Percentiles rank a stretch among this genome's conserved stretches.
phyloP scores from a whole-genome alignment of 2,888 invertebrate species.

The Sinohyriopsis cumingii region DNA sequence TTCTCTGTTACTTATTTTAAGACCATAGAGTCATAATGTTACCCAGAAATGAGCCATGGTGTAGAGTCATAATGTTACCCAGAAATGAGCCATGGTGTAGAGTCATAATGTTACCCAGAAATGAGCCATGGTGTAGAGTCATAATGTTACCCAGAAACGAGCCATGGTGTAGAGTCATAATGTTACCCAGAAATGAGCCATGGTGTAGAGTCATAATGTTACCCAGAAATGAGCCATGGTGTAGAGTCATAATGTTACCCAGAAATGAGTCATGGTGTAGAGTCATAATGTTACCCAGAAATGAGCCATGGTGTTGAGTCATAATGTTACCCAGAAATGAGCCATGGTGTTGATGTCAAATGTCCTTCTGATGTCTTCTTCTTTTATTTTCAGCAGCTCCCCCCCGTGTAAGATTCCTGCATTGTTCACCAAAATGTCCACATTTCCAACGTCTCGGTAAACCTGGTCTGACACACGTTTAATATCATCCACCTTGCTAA shows the following conservation, averaged over 20 bases:
- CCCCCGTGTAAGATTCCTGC: constrained; percentile 61
- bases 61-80: constrained; percentile 50
- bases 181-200: constrained; percentile 62
- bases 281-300: constrained; percentile 52
- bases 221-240: constrained; percentile 63
- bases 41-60: constrained; percentile 63
- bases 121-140: constrained; percentile 52
- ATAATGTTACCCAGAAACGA: constrained; percentile 56
- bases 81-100: constrained; percentile 59
- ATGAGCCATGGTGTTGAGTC: constrained; percentile 55
- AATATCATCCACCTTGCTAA: constrained; percentile 52
- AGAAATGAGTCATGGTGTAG: constrained; percentile 59
- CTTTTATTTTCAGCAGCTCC: constrained; percentile 45
- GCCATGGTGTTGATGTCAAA: constrained; percentile 61
- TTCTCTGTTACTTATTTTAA: too few relatives aligned
- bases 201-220: constrained; percentile 29
- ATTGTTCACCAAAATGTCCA: constrained; percentile 67
- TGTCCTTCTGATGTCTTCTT: constrained; percentile 51
- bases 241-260: constrained; percentile 50
- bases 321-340: constrained; percentile 56
- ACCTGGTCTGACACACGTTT: constrained; percentile 42
- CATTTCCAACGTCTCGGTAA: constrained; percentile 51
- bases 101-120: constrained; percentile 52
- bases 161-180: constrained; percentile 44
- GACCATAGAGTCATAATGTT: background rate